These are phyloP conservation scores for Psittacula echo DNA, from an alignment of 2,797 vertebrate species.

Conservation along the genomic window DNA sequence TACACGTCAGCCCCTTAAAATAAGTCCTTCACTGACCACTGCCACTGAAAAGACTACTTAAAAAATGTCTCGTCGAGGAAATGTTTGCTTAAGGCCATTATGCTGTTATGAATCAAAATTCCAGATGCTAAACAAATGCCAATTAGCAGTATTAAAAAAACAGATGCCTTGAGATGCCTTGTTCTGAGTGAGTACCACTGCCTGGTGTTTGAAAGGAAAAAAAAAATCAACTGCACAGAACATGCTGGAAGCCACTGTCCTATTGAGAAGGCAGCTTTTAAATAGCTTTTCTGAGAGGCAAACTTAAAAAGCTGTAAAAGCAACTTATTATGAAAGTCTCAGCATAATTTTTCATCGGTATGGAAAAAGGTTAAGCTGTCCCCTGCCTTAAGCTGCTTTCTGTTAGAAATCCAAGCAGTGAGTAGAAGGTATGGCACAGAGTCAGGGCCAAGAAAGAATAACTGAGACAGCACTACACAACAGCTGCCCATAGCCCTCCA, in stretches of 20 bases:
- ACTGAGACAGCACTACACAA: neutral
- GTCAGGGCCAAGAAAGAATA: neutral
- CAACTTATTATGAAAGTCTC: slow-evolving; percentile 63
- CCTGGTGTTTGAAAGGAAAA: slow-evolving; percentile 15
- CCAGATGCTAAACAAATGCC: slow-evolving; percentile 64
- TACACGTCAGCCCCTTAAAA: neutral
- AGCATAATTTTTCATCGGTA: slow-evolving; percentile 61
- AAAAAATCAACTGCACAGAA: slow-evolving; percentile 3
- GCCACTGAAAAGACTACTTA: neutral
- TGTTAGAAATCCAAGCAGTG: slow-evolving; percentile 5
- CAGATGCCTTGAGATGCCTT: slow-evolving; percentile 59
- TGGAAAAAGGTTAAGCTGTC: slow-evolving; percentile 64
- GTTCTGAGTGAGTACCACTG: slow-evolving; percentile 39
- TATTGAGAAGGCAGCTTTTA: slow-evolving; percentile 58
- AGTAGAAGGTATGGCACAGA: slow-evolving; percentile 5
- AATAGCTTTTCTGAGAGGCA: slow-evolving; percentile 52
- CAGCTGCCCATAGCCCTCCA: neutral
- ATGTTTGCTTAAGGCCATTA: slow-evolving; percentile 38
- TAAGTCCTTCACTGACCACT: neutral
- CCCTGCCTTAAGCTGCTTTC: slow-evolving; percentile 62
- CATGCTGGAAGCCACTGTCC: slow-evolving; percentile 55
- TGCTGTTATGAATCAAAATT: slow-evolving; percentile 63
- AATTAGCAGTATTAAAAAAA: slow-evolving; percentile 65
- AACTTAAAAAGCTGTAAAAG: slow-evolving; percentile 65
- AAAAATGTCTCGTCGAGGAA: slow-evolving; percentile 18